phyloP scores from a whole-genome alignment of 2,797 vertebrate genomes.

The Falco rusticolus region DNA sequence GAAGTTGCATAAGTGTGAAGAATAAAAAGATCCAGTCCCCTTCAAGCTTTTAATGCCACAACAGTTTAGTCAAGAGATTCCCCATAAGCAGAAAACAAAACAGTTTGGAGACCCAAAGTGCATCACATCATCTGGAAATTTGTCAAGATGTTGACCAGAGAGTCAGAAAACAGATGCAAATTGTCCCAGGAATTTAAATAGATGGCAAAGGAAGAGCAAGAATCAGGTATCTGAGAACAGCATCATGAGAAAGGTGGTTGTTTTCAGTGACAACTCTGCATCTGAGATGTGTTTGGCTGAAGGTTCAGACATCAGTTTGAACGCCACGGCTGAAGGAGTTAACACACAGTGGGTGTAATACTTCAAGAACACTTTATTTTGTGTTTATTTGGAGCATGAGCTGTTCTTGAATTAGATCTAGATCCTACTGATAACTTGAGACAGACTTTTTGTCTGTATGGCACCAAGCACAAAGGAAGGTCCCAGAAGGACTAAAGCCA shows the following conservation, averaged over 20 bases:
- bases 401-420: background rate
- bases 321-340: background rate
- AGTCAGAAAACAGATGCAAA: background rate
- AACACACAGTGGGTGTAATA: background rate
- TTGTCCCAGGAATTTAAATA: background rate
- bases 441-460: background rate
- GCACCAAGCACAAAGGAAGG: background rate
- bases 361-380: background rate
- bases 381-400: background rate
- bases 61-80: background rate
- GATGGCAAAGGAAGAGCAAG: rapidly evolving
- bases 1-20: background rate
- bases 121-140: background rate
- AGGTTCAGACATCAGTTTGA: background rate
- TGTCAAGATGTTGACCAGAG: background rate
- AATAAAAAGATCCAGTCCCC: background rate
- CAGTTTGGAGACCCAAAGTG: background rate
- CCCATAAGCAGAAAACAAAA: background rate
- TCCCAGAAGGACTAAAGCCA: background rate
- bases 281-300: background rate
- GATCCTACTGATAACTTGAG: background rate
- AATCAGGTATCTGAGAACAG: background rate
- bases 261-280: background rate
- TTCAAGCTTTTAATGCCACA: background rate
- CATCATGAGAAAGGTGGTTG: background rate